Conservation (phyloP, 1,140 invertebrate species). For the Thaumatotibia leucotreta region DNA sequence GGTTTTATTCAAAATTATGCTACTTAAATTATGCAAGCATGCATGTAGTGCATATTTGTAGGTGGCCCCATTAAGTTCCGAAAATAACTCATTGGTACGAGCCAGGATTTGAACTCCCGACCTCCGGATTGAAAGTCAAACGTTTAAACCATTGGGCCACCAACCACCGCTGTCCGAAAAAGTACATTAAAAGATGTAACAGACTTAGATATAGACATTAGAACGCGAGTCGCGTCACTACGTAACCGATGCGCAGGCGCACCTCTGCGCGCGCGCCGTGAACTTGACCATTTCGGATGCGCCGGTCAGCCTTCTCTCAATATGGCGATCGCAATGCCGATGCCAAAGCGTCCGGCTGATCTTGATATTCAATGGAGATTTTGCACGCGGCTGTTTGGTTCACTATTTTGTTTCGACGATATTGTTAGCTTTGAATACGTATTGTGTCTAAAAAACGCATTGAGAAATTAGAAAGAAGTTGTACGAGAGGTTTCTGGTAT, state of each 20-base stretch:
- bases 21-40: no score
- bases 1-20: no score
- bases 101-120: no score
- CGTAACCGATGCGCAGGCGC: background rate
- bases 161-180: no score
- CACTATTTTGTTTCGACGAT: background rate
- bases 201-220: background rate
- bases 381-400: background rate
- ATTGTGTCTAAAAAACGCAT: background rate
- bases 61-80: no score
- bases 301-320: constrained; percentile 41
- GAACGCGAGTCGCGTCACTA: constrained; percentile 12
- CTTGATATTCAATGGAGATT: constrained; percentile 5
- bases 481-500: background rate
- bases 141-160: no score
- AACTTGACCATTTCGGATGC: constrained; percentile 63
- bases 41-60: no score
- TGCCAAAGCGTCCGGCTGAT: background rate
- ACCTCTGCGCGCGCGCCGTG: constrained; percentile 32
- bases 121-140: no score
- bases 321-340: constrained; percentile 19
- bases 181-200: background rate
- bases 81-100: no score
- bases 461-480: background rate
- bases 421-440: background rate